Conservation (phyloP, 1,140 invertebrate species). For the Cephus cinctus region DNA sequence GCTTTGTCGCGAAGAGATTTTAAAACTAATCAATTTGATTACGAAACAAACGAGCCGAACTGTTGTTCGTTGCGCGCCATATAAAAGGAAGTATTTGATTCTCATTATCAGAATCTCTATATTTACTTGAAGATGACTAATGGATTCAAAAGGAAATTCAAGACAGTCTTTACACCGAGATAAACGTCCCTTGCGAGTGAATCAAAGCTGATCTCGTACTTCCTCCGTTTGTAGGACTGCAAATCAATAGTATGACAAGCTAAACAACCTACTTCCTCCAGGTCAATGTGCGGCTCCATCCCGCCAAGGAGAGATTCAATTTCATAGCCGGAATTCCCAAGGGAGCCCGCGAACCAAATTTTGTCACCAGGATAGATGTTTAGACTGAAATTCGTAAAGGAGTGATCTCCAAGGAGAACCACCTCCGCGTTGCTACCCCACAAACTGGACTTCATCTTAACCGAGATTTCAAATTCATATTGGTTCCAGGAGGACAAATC, state of each 20-base stretch:
- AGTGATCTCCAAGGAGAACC: constrained; percentile 60
- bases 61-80: too few relatives aligned
- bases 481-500: constrained; percentile 69
- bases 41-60: too few relatives aligned
- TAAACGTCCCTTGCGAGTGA: constrained; percentile 59
- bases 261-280: constrained; percentile 67
- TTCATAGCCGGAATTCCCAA: constrained; percentile 47
- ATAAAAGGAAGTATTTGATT: too few relatives aligned
- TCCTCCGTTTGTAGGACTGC: constrained; percentile 53
- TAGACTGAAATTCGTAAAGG: constrained; percentile 71
- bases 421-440: constrained; percentile 65
- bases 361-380: constrained; percentile 67
- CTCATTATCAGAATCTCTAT: too few relatives aligned
- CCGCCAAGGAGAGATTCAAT: constrained; percentile 59
- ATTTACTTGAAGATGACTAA: constrained; percentile 70
- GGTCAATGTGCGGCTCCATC: constrained; percentile 57
- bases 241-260: constrained; percentile 63
- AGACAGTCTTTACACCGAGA: constrained; percentile 67
- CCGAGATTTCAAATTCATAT: constrained; percentile 69
- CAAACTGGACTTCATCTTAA: constrained; percentile 68
- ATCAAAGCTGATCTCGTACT: constrained; percentile 52
- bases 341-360: constrained; percentile 67
- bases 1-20: too few relatives aligned
- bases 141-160: constrained; percentile 76
- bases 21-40: too few relatives aligned